Percentiles rank a stretch among this genome's conserved stretches.
phyloP scores from a whole-genome alignment of 2,888 invertebrate species.

The Orchesella flavescens region DNA sequence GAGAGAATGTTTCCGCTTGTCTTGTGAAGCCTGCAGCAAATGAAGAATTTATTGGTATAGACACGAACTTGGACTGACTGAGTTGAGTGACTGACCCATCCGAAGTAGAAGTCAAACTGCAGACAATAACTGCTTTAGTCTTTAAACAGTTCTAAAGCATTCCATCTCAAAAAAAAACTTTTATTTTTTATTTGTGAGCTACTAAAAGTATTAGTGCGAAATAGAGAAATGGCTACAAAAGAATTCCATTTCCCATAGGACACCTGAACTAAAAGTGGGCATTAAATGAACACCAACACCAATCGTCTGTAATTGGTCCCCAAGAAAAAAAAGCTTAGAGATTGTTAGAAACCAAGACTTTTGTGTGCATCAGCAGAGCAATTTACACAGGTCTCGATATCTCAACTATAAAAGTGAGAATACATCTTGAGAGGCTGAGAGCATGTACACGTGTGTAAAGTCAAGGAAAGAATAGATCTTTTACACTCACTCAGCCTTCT shows the following conservation, averaged over 20 bases:
- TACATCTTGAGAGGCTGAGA: background rate
- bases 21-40: too few relatives aligned
- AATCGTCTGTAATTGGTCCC: slow-evolving; percentile 26
- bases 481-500: background rate
- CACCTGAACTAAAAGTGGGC: slow-evolving; percentile 25
- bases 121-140: too few relatives aligned
- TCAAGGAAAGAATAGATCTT: background rate
- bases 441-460: background rate
- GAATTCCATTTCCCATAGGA: slow-evolving; percentile 23
- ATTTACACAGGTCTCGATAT: slow-evolving; percentile 25
- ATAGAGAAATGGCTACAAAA: background rate
- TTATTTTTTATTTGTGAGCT: too few relatives aligned
- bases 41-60: too few relatives aligned
- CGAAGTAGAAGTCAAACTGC: too few relatives aligned
- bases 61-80: too few relatives aligned
- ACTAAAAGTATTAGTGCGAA: too few relatives aligned
- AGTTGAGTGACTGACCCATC: too few relatives aligned
- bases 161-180: too few relatives aligned
- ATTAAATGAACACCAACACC: slow-evolving; percentile 26
- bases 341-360: background rate
- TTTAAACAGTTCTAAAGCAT: too few relatives aligned
- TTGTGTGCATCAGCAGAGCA: background rate
- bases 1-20: too few relatives aligned
- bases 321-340: background rate
- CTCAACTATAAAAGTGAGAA: slow-evolving; percentile 5